Evolutionary conservation across 1,140 invertebrate genomes (phyloP), one percentile per base, ranked within the genome.

Genomic region (Radopholus similis): DNA sequence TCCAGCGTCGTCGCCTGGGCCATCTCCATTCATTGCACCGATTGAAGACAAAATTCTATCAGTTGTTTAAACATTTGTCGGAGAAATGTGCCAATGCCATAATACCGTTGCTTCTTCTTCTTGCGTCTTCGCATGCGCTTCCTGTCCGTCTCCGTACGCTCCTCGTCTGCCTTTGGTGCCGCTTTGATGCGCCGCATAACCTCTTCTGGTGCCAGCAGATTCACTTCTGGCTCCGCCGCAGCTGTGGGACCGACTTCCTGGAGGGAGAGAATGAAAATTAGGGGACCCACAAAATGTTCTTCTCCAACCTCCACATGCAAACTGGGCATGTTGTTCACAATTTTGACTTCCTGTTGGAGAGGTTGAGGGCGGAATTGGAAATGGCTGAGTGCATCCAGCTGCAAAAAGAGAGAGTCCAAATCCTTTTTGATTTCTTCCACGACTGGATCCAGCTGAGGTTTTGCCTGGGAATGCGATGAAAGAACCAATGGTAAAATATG

Each of bases 321-420:
- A 3, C 93, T 90, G 28, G 93, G 91, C 68, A 93, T 84, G 83
- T 97, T 97, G 59, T 87, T 91, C 0, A 97, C 85, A 73, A 97
- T 90, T 84, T 91, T 92, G 0, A 95, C 83, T 76, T 98, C 94
- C 1, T 92, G 18, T 23, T 26, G 40, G 18, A 90, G 88, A 64
- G 86, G 85, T 85, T 90, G 92, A 0, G 95, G 94, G 54, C 92
- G 95, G 76, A 91, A 97, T 84, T 95, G 90, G 83, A 90, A 96
- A 84, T 96, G 93, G 0, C 89, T 90, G 2, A 98, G 85, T 0
- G 93, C 90, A 86, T 98, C 92, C 13, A 97, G 85, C 84, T 96
- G 91, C 6, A 86, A 81, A 82, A 97, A 94, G 2, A 98, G 82
- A 0, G 85, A 84, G 21, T 85, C 84, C 89, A 96, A 90, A 62